Conservation (phyloP, 2,797 vertebrate species). For the Discoglossus pictus region DNA sequence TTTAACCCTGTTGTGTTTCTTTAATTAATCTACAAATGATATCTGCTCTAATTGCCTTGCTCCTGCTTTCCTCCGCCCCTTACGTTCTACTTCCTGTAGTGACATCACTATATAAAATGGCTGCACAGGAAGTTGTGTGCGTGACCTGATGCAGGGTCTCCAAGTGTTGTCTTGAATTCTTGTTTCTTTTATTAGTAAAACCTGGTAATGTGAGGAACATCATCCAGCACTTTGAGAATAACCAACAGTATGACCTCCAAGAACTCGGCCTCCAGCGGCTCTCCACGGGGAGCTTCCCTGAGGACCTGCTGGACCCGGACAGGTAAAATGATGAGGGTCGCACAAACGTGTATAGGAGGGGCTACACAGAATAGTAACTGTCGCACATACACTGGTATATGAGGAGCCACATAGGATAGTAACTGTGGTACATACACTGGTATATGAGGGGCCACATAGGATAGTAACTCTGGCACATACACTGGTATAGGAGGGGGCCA, state of each 20-base stretch:
- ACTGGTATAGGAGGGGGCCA: too few relatives aligned
- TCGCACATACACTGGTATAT: too few relatives aligned
- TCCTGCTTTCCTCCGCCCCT: neutral
- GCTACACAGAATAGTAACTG: too few relatives aligned
- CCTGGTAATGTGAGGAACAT: conserved; percentile 88
- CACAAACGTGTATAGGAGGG: conserved; percentile 7
- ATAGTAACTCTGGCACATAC: too few relatives aligned
- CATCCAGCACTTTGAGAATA: conserved; percentile 94
- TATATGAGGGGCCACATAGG: too few relatives aligned
- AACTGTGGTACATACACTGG: too few relatives aligned
- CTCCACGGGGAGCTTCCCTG: conserved; percentile 86
- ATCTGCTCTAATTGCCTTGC: too few relatives aligned
- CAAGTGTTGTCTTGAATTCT: conserved; percentile 4
- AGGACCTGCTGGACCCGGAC: conserved; percentile 79
- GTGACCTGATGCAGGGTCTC: neutral
- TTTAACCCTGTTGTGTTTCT: too few relatives aligned
- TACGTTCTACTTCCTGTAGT: neutral
- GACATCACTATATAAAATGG: neutral
- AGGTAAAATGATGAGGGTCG: conserved; percentile 59
- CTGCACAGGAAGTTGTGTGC: neutral
- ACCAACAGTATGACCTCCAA: conserved; percentile 71
- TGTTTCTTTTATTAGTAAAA: conserved; percentile 69
- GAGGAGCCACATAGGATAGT: too few relatives aligned
- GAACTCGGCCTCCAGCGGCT: conserved; percentile 74
- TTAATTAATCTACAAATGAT: too few relatives aligned